Evolutionary conservation across 2,888 invertebrate genomes (phyloP), one percentile per base, ranked within the genome.

Genomic region (Conistra vaccinii): DNA sequence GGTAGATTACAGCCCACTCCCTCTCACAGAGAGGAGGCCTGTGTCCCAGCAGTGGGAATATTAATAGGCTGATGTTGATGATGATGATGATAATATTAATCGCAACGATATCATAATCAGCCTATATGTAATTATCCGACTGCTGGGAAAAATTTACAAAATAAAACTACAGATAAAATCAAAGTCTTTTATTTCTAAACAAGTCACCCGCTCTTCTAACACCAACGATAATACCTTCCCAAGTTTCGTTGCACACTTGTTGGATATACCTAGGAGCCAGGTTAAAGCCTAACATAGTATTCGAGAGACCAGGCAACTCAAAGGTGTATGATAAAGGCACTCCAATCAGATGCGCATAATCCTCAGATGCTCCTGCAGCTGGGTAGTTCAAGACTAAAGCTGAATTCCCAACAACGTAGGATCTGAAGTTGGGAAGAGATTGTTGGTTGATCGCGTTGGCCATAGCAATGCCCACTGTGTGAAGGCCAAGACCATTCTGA

Each of bases 341-440:
- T 0, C 97, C 97, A 10, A 94, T 92, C 0, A 89, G 96, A 89
- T 97, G 97, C 0, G 97, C 97, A 91, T 97, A 98, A 87, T 98
- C 98, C 88, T 97, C 97, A 86, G 97, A 97, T 20, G 97, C 97
- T 20, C 98, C 98, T 53, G 97, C 91, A 0, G 97, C 97, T 1
- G 94, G 92, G 84, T 97, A 97, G 76, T 95, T 94, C 1, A 97
- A 90, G 17, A 96, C 94, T 1, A 96, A 89, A 1, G 95, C 95
- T 14, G 96, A 91, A 80, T 96, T 97, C 7, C 97, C 97, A 69
- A 97, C 96, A 2, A 93, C 90, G 80, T 97, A 97, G n/a, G 83
- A 88, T 0, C 93, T 94, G 85, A 94, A 95, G 63, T 92, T 53
- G 3, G 91, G 83, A 84, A 94, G 93, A 78, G 91, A 91, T 73